A percentile compares a stretch with the other conserved stretches of the same genome.
Evolutionary conservation across 2,888 invertebrate genomes (phyloP).

Genomic region (Sepioteuthis lessoniana): DNA sequence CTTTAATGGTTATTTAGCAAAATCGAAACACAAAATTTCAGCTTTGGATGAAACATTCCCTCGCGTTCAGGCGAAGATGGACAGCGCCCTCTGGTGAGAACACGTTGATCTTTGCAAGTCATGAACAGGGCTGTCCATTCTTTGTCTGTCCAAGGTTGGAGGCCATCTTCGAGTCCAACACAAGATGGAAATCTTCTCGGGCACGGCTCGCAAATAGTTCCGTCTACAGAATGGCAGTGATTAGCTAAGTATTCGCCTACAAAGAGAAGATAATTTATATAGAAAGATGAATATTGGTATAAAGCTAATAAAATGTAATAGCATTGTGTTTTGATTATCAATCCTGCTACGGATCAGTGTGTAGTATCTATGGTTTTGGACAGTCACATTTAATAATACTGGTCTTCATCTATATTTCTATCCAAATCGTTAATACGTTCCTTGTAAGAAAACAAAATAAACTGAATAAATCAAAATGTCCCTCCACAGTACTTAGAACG

Average conservation of each 20-base stretch:
- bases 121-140: constrained; percentile 37
- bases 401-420: too few relatives aligned
- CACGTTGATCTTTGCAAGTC: constrained; percentile 38
- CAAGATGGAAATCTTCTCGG: not conserved
- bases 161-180: not conserved
- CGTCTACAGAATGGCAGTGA: not conserved
- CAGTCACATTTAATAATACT: too few relatives aligned
- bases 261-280: not conserved
- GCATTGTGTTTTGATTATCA: too few relatives aligned
- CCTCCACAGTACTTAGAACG: too few relatives aligned
- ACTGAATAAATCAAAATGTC: too few relatives aligned
- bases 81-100: not conserved
- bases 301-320: too few relatives aligned
- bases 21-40: constrained; percentile 36
- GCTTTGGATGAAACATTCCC: constrained; percentile 35
- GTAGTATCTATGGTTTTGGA: too few relatives aligned
- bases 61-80: not conserved
- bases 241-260: not conserved
- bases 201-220: not conserved
- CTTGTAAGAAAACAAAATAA: too few relatives aligned
- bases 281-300: too few relatives aligned
- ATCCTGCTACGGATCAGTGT: too few relatives aligned
- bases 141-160: not conserved
- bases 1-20: not conserved
- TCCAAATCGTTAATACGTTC: too few relatives aligned